Evolutionary conservation across 92 coral and sea anemone species (phyloP).

Genomic region (Zoanthus sansibaricus): DNA sequence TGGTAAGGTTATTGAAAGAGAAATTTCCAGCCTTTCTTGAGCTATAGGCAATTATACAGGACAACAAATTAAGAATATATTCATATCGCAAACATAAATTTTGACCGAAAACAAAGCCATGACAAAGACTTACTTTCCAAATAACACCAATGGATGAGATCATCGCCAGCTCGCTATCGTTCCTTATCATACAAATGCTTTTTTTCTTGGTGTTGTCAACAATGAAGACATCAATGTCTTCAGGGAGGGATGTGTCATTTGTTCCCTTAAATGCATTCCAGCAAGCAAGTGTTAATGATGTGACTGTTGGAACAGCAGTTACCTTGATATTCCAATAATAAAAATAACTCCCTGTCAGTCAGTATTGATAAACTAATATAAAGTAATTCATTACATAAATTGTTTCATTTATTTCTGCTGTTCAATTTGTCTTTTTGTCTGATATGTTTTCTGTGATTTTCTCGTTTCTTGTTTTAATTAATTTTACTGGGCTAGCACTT

Average conservation of each 20-base stretch:
- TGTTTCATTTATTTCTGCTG: neutral
- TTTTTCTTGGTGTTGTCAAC: constrained; percentile 28
- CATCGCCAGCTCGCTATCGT: constrained; percentile 21
- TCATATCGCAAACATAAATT: neutral
- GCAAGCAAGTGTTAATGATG: constrained; percentile 24
- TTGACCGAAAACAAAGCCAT: constrained; percentile 5
- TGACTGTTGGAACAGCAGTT: constrained; percentile 24
- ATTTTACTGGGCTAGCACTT: neutral
- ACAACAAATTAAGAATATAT: neutral
- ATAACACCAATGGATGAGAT: constrained; percentile 11
- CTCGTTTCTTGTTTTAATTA: neutral
- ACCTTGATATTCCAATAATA: constrained; percentile 11
- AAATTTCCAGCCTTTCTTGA: constrained; percentile 3
- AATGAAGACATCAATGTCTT: constrained; percentile 16
- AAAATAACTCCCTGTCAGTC: neutral
- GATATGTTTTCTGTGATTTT: neutral
- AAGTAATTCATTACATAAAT: neutral
- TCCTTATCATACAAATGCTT: constrained; percentile 20
- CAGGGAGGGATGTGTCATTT: constrained; percentile 5
- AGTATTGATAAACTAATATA: neutral
- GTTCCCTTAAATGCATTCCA: constrained; percentile 29
- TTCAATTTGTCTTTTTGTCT: neutral
- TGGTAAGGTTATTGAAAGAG: too few species aligned
- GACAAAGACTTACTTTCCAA: constrained; percentile 21
- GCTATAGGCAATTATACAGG: neutral